Conservation (phyloP, 2,888 invertebrate species). For the Boloria selene region DNA sequence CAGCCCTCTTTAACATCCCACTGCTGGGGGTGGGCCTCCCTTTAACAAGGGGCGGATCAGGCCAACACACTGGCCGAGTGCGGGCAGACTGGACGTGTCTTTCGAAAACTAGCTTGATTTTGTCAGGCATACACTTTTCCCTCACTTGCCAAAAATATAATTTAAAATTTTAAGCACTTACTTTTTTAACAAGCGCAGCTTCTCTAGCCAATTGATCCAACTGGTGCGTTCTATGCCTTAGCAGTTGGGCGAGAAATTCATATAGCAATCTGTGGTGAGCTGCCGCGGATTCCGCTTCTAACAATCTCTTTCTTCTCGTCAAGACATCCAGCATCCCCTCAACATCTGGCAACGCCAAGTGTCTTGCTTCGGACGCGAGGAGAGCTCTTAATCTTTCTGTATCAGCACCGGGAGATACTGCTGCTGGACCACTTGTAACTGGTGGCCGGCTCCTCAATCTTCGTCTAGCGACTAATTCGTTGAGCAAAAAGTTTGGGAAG, state of each 20-base stretch:
- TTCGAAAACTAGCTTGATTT: too few species aligned
- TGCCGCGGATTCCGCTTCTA: slow-evolving; percentile 90
- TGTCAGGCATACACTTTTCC: too few species aligned
- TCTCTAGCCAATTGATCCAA: slow-evolving; percentile 83
- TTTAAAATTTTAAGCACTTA: slow-evolving; percentile 21
- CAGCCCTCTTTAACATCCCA: too few species aligned
- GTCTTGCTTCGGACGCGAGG: slow-evolving; percentile 86
- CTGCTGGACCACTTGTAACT: slow-evolving; percentile 33
- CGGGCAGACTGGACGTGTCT: too few species aligned
- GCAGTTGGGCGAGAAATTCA: slow-evolving; percentile 91
- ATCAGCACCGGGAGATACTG: slow-evolving; percentile 40
- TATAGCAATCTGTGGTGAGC: slow-evolving; percentile 91
- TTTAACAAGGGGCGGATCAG: too few species aligned
- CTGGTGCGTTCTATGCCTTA: slow-evolving; percentile 85
- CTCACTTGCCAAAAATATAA: background rate
- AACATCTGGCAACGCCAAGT: slow-evolving; percentile 88
- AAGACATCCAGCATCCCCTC: slow-evolving; percentile 91
- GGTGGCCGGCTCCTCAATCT: slow-evolving; percentile 67
- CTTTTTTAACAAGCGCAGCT: slow-evolving; percentile 85
- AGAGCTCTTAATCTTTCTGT: slow-evolving; percentile 83
- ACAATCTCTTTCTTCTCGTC: slow-evolving; percentile 88
- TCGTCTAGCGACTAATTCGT: slow-evolving; percentile 89
- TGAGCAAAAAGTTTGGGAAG: slow-evolving; percentile 93
- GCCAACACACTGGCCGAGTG: too few species aligned
- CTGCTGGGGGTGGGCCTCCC: too few species aligned